Conservation (phyloP, 2,797 vertebrate species). For the Diglossa cyanea region DNA sequence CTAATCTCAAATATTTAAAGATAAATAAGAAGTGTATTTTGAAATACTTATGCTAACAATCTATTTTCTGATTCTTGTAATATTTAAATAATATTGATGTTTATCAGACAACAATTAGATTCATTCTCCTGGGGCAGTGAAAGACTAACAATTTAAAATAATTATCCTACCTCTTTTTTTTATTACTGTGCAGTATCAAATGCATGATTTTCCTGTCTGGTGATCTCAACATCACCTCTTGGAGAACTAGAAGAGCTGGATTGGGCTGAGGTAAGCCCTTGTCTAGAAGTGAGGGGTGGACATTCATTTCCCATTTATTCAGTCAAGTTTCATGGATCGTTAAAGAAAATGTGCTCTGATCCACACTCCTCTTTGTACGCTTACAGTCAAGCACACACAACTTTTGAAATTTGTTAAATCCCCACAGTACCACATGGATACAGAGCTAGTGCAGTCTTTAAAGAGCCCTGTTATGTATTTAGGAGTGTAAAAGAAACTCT, state of each 20-base stretch:
- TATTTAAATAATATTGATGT: neutral
- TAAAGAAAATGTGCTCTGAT: neutral
- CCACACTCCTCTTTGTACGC: rapidly evolving
- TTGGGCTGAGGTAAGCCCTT: neutral
- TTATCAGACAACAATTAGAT: conserved; percentile 14
- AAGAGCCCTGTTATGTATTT: neutral
- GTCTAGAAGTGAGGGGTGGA: neutral
- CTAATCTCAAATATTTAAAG: neutral
- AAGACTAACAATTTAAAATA: conserved; percentile 27
- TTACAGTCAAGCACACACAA: neutral
- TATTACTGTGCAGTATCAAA: neutral
- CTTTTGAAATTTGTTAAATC: neutral
- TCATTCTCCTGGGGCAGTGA: neutral
- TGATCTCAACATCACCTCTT: neutral
- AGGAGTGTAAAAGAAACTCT: neutral
- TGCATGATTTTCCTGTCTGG: neutral
- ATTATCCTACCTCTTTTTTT: neutral
- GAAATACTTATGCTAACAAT: neutral
- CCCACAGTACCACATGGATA: neutral
- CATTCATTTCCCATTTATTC: neutral
- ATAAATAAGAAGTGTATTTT: neutral
- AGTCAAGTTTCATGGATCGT: neutral
- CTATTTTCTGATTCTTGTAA: conserved; percentile 6
- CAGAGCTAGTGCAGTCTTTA: neutral
- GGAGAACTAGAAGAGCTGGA: neutral